Evolutionary conservation across 2,113 vertebrate species (phyloP).

Genomic region (Orycteropus afer): DNA sequence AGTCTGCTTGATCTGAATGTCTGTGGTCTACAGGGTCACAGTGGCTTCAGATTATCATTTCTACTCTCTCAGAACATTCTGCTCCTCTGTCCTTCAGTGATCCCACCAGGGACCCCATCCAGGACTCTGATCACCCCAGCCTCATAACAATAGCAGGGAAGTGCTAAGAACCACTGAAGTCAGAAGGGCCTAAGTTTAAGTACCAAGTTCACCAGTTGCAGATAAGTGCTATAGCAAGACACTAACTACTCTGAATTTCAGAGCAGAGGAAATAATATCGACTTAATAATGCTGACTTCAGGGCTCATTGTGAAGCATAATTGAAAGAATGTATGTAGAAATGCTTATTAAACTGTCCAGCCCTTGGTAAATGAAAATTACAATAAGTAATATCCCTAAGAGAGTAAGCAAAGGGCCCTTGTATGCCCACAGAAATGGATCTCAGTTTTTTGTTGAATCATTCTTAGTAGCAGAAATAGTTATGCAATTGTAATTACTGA

Average conservation of each 20-base stretch:
- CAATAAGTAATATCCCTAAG: background rate
- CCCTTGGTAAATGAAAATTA: background rate
- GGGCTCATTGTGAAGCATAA: background rate
- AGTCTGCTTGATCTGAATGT: background rate
- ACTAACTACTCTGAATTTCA: background rate
- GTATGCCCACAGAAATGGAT: background rate
- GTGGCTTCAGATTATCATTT: background rate
- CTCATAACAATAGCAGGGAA: background rate
- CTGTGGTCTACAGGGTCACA: background rate
- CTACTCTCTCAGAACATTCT: background rate
- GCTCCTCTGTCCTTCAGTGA: background rate
- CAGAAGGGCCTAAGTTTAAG: background rate
- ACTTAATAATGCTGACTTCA: background rate
- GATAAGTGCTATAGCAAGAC: background rate
- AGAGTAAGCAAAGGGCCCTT: background rate
- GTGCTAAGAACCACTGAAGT: background rate
- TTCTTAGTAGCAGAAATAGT: background rate
- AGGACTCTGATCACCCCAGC: background rate
- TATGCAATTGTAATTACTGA: background rate
- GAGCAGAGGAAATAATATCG: background rate
- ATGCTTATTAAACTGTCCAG: background rate
- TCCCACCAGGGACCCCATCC: fast-evolving
- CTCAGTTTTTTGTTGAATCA: background rate
- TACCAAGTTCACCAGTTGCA: background rate
- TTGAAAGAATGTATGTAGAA: background rate